A percentile compares a stretch with the other conserved stretches of the same genome.
phyloP scores from a whole-genome alignment of 1,140 invertebrate genomes.

The Coenobita brevimanus region DNA sequence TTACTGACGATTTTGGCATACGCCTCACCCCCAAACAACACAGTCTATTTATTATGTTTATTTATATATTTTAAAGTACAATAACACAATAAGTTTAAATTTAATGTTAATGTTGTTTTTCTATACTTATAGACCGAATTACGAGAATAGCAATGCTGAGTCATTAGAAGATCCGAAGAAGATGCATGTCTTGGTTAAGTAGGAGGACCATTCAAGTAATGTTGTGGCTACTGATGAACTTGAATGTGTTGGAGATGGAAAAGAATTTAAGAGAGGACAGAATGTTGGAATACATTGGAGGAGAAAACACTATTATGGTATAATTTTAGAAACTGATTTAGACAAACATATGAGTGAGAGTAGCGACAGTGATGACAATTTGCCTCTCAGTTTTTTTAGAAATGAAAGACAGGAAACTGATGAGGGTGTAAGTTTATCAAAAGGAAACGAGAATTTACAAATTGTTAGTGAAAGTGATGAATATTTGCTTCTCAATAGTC shows the following conservation, averaged over 20 bases:
- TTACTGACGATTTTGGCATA: too few relatives aligned
- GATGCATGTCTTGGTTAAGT: neutral
- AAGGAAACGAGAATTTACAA: too few relatives aligned
- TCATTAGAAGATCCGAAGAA: neutral
- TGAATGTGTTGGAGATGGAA: constrained; percentile 1
- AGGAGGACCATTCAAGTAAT: neutral
- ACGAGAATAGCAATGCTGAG: too few relatives aligned
- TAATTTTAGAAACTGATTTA: neutral
- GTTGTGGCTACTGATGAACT: neutral
- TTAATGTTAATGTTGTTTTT: too few relatives aligned
- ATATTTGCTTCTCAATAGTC: too few relatives aligned
- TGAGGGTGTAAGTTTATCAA: neutral
- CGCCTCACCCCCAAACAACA: too few relatives aligned
- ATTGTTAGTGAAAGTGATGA: too few relatives aligned
- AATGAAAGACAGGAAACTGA: neutral
- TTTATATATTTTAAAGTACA: too few relatives aligned
- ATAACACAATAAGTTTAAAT: too few relatives aligned
- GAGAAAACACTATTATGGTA: constrained; percentile 9
- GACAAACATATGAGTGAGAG: too few relatives aligned
- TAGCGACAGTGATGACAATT: neutral
- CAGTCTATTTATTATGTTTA: too few relatives aligned
- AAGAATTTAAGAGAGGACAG: neutral
- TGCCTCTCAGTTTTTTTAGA: neutral
- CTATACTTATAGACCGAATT: too few relatives aligned
- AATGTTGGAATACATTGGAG: neutral